Base-by-base conservation (phyloP, 2,888 invertebrate species). In the Tanytarsus gracilentus region DNA sequence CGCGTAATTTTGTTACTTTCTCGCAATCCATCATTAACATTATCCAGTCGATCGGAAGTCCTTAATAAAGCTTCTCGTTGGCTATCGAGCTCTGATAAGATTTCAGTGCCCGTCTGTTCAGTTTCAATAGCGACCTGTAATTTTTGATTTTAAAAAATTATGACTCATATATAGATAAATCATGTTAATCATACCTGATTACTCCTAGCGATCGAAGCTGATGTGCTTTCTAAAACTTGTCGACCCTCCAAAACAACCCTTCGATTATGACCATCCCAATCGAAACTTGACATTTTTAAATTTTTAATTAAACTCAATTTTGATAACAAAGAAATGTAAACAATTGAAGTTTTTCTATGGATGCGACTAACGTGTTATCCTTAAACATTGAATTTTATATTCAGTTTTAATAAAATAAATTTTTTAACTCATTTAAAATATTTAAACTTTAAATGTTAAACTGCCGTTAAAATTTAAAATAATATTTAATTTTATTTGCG, bases 61-160 rank as follows among this genome's bases (percentile, higher is more conserved):
- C 87, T 73, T 4, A 84, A 68, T 3, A 92, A 71, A 0, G 85
- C 77, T 68, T 91, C 89, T 61, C 90, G 73, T 71, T 91, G 91
- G 62, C 79, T 80, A 2, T 82, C 82, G 33, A 92, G 73, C 66
- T 91, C 90, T 1, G 81, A 79, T 6, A 91, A 77, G 1, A 89
- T 86, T 75, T 84, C 85, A 1, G 82, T 80, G 5, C 88, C 90
- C 64, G 90, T 80, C 67, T 81, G 79, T 72, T 91, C 91, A 0
- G 88, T 88, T 74, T 92, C 89, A 3, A 84, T 78, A 0, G 89
- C 86, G 49, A 88, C 78, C 58, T 55, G n/a, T n/a, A n/a, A 26
- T n/a, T 4, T 1, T 14, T 2, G 11, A 14, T 14, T 49, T 26
- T 9, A 18, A 4, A 29, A 51, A 16, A 51, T 16, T 16, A 27